Conservation (phyloP, 2,888 invertebrate species). For the Thera britannica region DNA sequence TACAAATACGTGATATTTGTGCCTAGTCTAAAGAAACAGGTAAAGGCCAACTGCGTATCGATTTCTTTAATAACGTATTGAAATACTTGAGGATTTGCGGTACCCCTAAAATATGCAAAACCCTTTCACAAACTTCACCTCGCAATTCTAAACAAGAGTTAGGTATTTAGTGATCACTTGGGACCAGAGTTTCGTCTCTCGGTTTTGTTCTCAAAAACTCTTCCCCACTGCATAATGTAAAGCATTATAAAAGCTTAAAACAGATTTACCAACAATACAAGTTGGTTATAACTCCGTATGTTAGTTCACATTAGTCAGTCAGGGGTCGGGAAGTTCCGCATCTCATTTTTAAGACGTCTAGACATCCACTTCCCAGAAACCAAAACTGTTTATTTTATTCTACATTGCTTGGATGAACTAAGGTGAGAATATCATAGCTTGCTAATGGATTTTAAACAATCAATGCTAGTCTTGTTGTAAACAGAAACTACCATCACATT, state of each 20-base stretch:
- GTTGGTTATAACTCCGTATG: background rate
- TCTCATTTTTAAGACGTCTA: conserved; percentile 14
- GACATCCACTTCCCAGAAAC: conserved; percentile 18
- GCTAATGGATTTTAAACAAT: conserved; percentile 27
- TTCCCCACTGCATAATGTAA: background rate
- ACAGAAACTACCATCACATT: background rate
- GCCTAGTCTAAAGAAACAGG: conserved; percentile 1
- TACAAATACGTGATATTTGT: conserved; percentile 17
- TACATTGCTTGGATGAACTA: conserved; percentile 11
- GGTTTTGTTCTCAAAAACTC: background rate
- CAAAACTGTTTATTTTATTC: conserved; percentile 21
- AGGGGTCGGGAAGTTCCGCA: conserved; percentile 2
- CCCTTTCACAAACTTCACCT: background rate
- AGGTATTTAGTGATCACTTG: background rate
- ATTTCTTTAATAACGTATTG: conserved; percentile 2
- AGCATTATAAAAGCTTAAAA: background rate
- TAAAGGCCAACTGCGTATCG: background rate
- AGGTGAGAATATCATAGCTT: conserved; percentile 6
- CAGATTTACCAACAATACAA: background rate
- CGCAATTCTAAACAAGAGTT: background rate
- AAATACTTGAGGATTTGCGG: background rate
- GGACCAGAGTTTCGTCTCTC: background rate
- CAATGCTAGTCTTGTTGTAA: background rate
- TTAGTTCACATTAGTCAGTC: conserved; percentile 1
- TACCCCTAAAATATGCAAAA: background rate